Evolutionary conservation across 2,797 vertebrate species (phyloP), one percentile per base, ranked within the genome.

Genomic region (Pelochelys cantorii): DNA sequence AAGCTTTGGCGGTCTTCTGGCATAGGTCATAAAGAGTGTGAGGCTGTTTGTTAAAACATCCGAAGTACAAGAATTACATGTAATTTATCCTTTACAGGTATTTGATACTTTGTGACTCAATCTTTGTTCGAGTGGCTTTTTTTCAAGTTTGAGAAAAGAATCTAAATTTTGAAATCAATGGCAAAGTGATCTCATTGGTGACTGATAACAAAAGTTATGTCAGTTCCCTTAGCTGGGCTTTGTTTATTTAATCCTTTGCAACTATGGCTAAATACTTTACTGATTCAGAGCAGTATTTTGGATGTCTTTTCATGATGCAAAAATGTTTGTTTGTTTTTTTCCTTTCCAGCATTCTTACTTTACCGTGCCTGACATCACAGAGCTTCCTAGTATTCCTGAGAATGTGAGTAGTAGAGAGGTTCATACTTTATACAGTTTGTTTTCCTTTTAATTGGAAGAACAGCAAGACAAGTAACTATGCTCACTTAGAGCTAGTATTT

Each of bases 371-470:
- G 99, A 99, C 98, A 97, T 87, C 79, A 98, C 98, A 97, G 98
- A 99, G 90, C 99, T 99, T 95, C 99, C 99, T 89, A 99, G 99
- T 97, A 99, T 99, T 96, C 99, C 99, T 56, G 99, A 99, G 98
- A 99, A 99, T 94, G 99, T 99, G 96, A 99, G 99, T 99, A 94
- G 60, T 29, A 29, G 11, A n/a, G 55, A 89, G 88, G 20, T 82
- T 3, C 0, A 0, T 75, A 7, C 20, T 1, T 62, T 56, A 78
- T 0, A 3, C 22, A 22, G 37, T 20, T 60, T 59, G 71, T 3
- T 60, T 80, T 81, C 56, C 59, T 10, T 83, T 62, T 37, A 5
- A 52, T 52, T 59, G 54, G 42, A 48, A 77, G 85, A 84, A 86
- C 74, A 85, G 83, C 23, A 57, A 29, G 48, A 23, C 0, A 31